A percentile compares a stretch with the other conserved stretches of the same genome.
Conservation (phyloP, 2,113 vertebrate genomes). For the Pluvialis apricaria region DNA sequence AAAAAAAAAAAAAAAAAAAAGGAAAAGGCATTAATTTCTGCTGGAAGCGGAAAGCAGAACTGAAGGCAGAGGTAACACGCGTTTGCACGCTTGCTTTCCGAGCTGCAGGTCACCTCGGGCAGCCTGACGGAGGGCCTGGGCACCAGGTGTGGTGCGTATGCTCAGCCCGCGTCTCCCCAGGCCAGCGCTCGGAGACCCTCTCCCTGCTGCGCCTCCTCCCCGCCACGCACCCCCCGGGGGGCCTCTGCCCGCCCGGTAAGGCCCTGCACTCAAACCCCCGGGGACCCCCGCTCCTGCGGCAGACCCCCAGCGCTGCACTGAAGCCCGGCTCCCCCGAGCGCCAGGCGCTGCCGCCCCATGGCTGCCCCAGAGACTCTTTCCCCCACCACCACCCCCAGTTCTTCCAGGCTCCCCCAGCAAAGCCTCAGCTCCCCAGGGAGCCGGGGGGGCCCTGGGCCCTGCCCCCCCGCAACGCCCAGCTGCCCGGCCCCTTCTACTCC, state of each 20-base stretch:
- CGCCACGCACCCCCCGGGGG: too few species aligned
- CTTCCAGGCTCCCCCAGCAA: neutral
- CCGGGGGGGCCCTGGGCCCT: neutral
- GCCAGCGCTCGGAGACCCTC: neutral
- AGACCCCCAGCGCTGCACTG: neutral
- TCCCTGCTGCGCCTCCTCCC: neutral
- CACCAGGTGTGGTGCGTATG: fast-evolving
- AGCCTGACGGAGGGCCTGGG: neutral
- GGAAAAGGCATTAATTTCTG: neutral
- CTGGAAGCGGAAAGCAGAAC: neutral
- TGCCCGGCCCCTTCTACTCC: neutral
- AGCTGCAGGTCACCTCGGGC: neutral
- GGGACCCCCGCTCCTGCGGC: neutral
- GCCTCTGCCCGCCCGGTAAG: neutral
- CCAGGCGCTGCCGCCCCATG: neutral
- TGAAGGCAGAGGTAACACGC: neutral
- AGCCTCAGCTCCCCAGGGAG: neutral
- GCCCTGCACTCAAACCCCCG: neutral
- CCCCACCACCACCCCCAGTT: neutral
- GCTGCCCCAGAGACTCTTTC: neutral
- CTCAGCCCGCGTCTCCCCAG: neutral
- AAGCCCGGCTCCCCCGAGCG: neutral
- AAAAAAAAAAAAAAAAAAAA: neutral
- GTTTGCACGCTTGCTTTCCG: fast-evolving
- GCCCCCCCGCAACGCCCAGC: neutral